Evolutionary conservation across 2,113 vertebrate species (phyloP), one percentile per base, ranked within the genome.

Genomic region (Reinhardtius hippoglossoides): DNA sequence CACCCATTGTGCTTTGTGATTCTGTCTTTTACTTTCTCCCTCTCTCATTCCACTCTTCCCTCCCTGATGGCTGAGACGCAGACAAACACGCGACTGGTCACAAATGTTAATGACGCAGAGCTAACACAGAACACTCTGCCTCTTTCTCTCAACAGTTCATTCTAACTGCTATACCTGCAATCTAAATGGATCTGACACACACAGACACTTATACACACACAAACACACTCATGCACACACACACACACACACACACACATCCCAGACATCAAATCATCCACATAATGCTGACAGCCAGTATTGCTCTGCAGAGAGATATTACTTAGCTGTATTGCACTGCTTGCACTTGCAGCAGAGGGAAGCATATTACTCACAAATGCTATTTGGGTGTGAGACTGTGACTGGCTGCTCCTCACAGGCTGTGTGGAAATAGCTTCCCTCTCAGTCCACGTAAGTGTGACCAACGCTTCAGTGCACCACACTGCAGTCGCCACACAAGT

Each of bases 321-420:
- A 91, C 86, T 92, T 88, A 88, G 89, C 86, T 71, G 87, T 87
- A 92, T 91, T 93, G 90, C 90, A 85, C 76, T 88, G 91, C 91
- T 93, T 91, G 92, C 91, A 92, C 82, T 88, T 84, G 84, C 86
- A 82, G 87, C 58, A 79, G 71, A 86, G 82, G 73, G 81, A 89
- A 87, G 81, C 87, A 87, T 82, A 91, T 92, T 92, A 91, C 76
- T 92, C 92, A 89, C 71, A 87, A 87, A 88, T 83, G 67, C 74
- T 83, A 87, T 89, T 87, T 85, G 85, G 63, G 57, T 71, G 57
- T 71, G 64, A 87, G 83, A 85, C 83, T 82, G 76, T 82, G 61
- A 67, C 73, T 82, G 84, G 65, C 79, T 86, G 81, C 72, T 88
- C 16, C 60, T 35, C 48, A 60, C 82, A 73, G 70, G 24, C 72